Base-by-base conservation (phyloP, 2,113 vertebrate species). In the Cynoglossus semilaevis region DNA sequence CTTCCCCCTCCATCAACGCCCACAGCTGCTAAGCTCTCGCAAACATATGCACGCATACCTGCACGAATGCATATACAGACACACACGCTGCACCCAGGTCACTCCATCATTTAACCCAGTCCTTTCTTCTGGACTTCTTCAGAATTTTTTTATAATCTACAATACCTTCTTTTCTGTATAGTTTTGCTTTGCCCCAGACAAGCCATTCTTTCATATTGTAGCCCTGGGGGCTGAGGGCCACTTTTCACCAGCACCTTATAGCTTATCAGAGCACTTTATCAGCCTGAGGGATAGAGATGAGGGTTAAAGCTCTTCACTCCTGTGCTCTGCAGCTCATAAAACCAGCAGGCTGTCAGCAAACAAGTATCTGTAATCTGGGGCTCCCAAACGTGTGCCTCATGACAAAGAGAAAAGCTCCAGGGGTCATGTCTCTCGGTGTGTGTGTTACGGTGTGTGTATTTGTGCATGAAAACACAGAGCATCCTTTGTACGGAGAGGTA, bases 181-280 rank as follows among this genome's bases (percentile, higher is more conserved):
- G n/a, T n/a, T n/a, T 46, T 88, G 67, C 84, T 76, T 71, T 61
- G 82, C 78, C 79, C 81, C 56, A 89, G 89, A 88, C 93, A 94
- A 92, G 82, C 84, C 82, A 65, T 70, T 85, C 88, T 93, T 94
- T 95, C 89, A 94, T 91, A 92, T 90, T 90, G 85, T 70, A 85
- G 80, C 74, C 51, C 79, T 87, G 86, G 80, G 83, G 87, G 81
- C 88, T 89, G 88, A 90, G 90, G 82, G 88, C 86, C 77, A 64
- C 82, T 85, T 81, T 91, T 91, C 86, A 88, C 88, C 91, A 90
- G 83, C 80, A 84, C 65, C 76, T 82, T 51, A 75, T 74, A 75
- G 88, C 94, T 96, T 97, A 97, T 97, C 95, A 88, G 87, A 94
- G 94, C 94, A 95, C 97, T 97, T 94, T 97, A 96, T 97, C 95